phyloP scores from a whole-genome alignment of 2,113 vertebrate species.

The Xenopus borealis region DNA sequence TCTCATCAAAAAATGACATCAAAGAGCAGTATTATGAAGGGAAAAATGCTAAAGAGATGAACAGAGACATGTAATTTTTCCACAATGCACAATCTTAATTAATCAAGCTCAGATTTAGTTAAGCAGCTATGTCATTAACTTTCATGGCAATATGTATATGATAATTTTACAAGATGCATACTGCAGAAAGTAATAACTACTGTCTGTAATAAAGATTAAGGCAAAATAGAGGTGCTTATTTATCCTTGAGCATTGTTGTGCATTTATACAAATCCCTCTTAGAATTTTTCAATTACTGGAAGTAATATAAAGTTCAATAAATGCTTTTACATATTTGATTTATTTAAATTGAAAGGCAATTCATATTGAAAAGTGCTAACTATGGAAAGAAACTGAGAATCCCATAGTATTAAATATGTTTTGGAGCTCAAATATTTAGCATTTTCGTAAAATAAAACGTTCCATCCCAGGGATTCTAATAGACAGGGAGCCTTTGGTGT shows the following conservation, averaged over 20 bases:
- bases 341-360: not conserved
- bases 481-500: no score
- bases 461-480: no score
- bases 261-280: not conserved
- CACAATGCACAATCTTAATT: constrained; percentile 28
- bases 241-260: not conserved
- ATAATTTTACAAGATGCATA: constrained; percentile 15
- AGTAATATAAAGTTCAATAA: not conserved
- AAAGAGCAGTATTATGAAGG: not conserved
- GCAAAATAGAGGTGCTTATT: constrained; percentile 15
- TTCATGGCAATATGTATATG: constrained; percentile 20
- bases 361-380: not conserved
- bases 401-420: not conserved
- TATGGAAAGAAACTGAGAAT: not conserved
- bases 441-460: no score
- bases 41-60: not conserved
- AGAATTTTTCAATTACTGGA: not conserved
- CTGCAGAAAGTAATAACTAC: constrained; percentile 17
- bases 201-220: constrained; percentile 13
- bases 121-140: constrained; percentile 24
- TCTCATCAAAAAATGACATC: not conserved
- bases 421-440: no score
- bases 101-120: constrained; percentile 26
- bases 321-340: constrained; percentile 4
- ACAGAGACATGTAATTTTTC: not conserved